A percentile compares a stretch with the other conserved stretches of the same genome.
Conservation (phyloP, 1,140 invertebrate species). For the Polyergus mexicanus region DNA sequence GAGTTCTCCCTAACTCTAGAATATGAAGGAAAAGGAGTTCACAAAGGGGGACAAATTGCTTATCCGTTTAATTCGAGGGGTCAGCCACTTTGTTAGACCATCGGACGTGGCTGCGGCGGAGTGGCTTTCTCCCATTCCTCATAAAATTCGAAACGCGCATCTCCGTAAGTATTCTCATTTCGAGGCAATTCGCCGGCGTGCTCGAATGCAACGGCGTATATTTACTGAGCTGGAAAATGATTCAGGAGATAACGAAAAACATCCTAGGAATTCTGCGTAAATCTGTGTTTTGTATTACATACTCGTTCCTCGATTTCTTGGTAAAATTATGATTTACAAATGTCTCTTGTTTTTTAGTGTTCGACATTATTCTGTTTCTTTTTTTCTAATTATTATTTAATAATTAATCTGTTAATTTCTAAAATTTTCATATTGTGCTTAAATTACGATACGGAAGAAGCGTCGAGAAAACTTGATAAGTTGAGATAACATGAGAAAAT, state of each 20-base stretch:
- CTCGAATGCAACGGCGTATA: conserved; percentile 20
- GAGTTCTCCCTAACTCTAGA: not conserved
- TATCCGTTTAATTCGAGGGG: conserved; percentile 56
- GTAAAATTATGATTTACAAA: not conserved
- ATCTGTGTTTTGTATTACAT: not conserved
- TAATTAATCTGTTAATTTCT: not conserved
- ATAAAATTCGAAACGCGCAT: conserved; percentile 58
- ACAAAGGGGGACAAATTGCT: conserved; percentile 35
- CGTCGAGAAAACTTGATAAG: too few species aligned
- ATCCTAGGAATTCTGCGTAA: conserved; percentile 1
- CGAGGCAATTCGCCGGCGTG: conserved; percentile 2
- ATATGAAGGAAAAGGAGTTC: conserved; percentile 9
- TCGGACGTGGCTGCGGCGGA: conserved; percentile 35
- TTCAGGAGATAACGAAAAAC: not conserved
- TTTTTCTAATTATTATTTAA: not conserved
- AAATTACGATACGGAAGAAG: not conserved
- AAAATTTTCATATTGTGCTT: not conserved
- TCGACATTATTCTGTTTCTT: not conserved
- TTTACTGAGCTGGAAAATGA: conserved; percentile 46
- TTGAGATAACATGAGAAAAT: not conserved
- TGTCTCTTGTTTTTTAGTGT: not conserved
- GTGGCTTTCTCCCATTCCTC: conserved; percentile 60
- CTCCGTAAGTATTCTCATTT: conserved; percentile 43
- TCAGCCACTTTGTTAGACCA: conserved; percentile 45
- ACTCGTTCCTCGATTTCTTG: not conserved